Conservation (phyloP, 1,140 invertebrate species). For the Archivesica marissinica region DNA sequence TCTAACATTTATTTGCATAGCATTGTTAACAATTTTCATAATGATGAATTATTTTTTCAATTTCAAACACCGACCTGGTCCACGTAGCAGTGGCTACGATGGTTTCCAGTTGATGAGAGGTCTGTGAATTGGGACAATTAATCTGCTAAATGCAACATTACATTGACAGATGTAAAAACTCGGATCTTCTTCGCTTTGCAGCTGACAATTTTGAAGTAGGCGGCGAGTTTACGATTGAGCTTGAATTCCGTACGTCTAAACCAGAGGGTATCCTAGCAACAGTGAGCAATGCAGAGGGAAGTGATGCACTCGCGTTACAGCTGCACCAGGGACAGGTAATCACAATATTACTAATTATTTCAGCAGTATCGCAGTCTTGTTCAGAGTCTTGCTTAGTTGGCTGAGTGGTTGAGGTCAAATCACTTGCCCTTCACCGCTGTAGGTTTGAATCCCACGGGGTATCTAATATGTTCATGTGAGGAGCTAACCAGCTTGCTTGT, state of each 20-base stretch:
- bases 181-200: background rate
- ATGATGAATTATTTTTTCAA: background rate
- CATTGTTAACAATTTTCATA: background rate
- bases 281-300: slow-evolving; percentile 87
- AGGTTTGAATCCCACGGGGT: too few relatives aligned
- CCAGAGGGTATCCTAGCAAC: slow-evolving; percentile 91
- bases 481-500: too few relatives aligned
- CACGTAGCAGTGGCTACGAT: background rate
- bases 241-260: slow-evolving; percentile 94
- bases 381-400: too few relatives aligned
- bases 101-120: background rate
- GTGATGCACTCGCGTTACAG: slow-evolving; percentile 90
- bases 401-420: too few relatives aligned
- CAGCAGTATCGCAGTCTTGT: background rate
- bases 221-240: slow-evolving; percentile 88
- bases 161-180: too few relatives aligned
- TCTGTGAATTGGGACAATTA: too few relatives aligned
- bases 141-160: too few relatives aligned
- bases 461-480: too few relatives aligned
- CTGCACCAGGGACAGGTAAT: slow-evolving; percentile 89
- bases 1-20: too few relatives aligned
- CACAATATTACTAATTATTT: background rate
- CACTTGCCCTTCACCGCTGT: too few relatives aligned
- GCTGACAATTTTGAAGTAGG: slow-evolving; percentile 84
- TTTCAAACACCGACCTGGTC: background rate